Evolutionary conservation across 1,140 invertebrate species (phyloP), one percentile per base, ranked within the genome.

Genomic region (Stenopsyche tienmushanensis): DNA sequence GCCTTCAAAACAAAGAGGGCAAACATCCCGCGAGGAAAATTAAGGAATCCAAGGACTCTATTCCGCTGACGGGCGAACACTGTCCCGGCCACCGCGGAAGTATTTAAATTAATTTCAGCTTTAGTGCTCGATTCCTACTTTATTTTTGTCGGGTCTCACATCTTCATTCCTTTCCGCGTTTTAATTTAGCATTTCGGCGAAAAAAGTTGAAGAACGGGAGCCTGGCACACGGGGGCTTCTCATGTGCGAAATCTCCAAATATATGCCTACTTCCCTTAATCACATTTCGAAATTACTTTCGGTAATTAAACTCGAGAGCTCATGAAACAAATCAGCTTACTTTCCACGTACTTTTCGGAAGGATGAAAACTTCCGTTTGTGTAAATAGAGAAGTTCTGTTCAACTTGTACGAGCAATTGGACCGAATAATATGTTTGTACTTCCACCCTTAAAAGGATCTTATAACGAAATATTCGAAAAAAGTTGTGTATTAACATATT

Each of bases 1-100:
- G 47, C 13, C 52, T 25, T 47, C 45, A 47, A 47, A 54, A 59
- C 55, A 59, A 59, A 59, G 39, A 20, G 23, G 26, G 7, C 21
- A 55, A 55, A 55, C 29, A 25, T 55, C 25, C 24, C 5, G 26
- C 29, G 29, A 34, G 29, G 29, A 34, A 34, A 34, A 34, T 34
- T 34, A 34, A 34, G 29, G 29, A 34, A 34, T 34, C 29, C 29
- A 13, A 34, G 5, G 5, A 34, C 29, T 34, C 29, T 13, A n/a
- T n/a, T n/a, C n/a, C n/a, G n/a, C n/a, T n/a, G n/a, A 34, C 29
- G 29, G 29, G 29, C 5, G 13, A 34, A 34, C 29, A 34, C 5
- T 34, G 29, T 34, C 29, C 29, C 29, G 29, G 29, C 29, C 29
- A 34, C 29, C 29, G 29, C 29, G 29, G 29, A 34, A 34, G 29